Evolutionary conservation across 2,888 invertebrate species (phyloP), one percentile per base, ranked within the genome.

Genomic region (Trilocha varians): DNA sequence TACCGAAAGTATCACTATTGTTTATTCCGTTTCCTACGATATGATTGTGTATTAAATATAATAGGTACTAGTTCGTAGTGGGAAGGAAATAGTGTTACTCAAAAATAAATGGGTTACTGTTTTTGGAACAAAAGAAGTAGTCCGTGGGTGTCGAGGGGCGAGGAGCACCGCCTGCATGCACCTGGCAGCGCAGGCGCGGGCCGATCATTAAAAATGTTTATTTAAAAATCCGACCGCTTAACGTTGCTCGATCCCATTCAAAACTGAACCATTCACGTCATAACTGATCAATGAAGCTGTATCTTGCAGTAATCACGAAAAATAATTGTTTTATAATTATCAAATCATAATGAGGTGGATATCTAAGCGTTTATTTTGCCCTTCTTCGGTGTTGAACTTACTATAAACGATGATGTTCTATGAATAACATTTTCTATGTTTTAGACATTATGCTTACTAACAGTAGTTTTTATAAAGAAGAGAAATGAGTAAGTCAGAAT

Each of bases 201-300:
- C 70, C 78, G 85, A 83, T 84, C 85, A 83, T 85, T 85, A 85
- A 85, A 85, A 83, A 79, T 85, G 85, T 85, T 85, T 85, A 85
- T 85, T 85, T 85, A 85, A 85, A 85, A 85, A 83, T 85, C 80
- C 82, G 70, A 84, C 83, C 82, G 85, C 84, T 83, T 82, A 82
- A 71, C 77, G 70, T 67, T 63, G 70, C 63, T 57, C 53, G 47
- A 48, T 51, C 52, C 48, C 57, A 49, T 53, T 51, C 70, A 46
- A 59, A 55, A 76, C 47, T 41, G 68, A 72, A 68, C 67, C 65
- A 76, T 55, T 57, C 51, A 43, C 45, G n/a, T n/a, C n/a, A n/a
- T n/a, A n/a, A n/a, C n/a, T n/a, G n/a, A n/a, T n/a, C n/a, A n/a
- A n/a, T n/a, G n/a, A n/a, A n/a, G n/a, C n/a, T n/a, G n/a, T n/a